Evolutionary conservation across 2,113 vertebrate genomes (phyloP).

Genomic region (Elephas maximus): DNA sequence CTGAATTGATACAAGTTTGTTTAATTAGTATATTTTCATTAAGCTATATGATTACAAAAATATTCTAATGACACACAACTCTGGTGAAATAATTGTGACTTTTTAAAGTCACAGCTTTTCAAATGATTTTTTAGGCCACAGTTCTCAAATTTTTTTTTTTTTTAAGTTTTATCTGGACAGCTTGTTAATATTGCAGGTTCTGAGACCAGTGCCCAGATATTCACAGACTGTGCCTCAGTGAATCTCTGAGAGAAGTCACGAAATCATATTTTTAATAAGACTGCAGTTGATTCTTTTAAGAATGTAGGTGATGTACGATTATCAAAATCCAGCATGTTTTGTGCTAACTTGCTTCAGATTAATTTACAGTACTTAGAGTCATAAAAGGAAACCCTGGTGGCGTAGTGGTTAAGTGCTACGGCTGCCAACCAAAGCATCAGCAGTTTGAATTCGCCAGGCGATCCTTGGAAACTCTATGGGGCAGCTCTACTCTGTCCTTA

Average conservation of each 20-base stretch:
- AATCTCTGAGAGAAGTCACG: background rate
- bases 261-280: background rate
- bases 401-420: too few species aligned
- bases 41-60: background rate
- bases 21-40: background rate
- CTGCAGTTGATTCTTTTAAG: background rate
- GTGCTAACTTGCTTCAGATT: background rate
- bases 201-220: background rate
- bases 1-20: background rate
- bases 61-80: background rate
- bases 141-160: background rate
- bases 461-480: too few species aligned
- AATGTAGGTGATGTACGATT: background rate
- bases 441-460: too few species aligned
- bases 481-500: too few species aligned
- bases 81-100: background rate
- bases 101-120: background rate
- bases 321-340: background rate
- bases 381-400: background rate
- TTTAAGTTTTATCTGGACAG: background rate
- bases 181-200: background rate
- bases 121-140: background rate
- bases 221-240: background rate
- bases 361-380: background rate
- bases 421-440: too few species aligned